Conservation (phyloP, 2,113 vertebrate genomes). For the Sarotherodon lohbergeri region DNA sequence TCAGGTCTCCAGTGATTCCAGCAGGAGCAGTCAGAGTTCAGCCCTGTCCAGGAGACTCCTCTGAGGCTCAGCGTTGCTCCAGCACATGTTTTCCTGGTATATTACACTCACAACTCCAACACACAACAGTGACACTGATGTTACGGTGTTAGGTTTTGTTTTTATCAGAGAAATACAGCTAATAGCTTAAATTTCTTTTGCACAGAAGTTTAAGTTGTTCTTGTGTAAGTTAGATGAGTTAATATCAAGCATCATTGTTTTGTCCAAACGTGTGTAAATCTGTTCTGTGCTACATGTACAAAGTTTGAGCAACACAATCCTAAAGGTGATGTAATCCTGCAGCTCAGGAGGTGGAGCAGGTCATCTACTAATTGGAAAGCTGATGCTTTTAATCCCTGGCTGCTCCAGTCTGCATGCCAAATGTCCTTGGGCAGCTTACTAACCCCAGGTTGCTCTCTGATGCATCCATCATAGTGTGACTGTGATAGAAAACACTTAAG, state of each 20-base stretch:
- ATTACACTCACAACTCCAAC: background rate
- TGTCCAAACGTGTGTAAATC: background rate
- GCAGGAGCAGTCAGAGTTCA: conserved; percentile 38
- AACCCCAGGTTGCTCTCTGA: background rate
- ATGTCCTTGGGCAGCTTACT: background rate
- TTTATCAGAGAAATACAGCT: background rate
- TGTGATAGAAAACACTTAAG: background rate
- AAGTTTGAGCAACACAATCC: background rate
- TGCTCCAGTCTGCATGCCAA: background rate
- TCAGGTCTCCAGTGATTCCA: conserved; percentile 77
- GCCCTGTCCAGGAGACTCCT: conserved; percentile 74
- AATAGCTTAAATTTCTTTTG: background rate
- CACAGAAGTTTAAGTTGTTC: background rate
- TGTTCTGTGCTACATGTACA: background rate
- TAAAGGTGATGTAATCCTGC: background rate
- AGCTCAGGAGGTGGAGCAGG: background rate
- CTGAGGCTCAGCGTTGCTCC: conserved; percentile 74
- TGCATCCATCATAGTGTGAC: background rate
- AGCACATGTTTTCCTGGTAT: conserved; percentile 70
- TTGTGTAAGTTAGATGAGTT: background rate
- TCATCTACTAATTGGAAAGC: background rate
- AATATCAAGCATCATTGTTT: fast-evolving
- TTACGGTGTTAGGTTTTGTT: background rate
- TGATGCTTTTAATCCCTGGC: background rate
- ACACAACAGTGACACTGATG: background rate